Evolutionary conservation across 2,797 vertebrate genomes (phyloP).

Genomic region (Malacoraja senta): DNA sequence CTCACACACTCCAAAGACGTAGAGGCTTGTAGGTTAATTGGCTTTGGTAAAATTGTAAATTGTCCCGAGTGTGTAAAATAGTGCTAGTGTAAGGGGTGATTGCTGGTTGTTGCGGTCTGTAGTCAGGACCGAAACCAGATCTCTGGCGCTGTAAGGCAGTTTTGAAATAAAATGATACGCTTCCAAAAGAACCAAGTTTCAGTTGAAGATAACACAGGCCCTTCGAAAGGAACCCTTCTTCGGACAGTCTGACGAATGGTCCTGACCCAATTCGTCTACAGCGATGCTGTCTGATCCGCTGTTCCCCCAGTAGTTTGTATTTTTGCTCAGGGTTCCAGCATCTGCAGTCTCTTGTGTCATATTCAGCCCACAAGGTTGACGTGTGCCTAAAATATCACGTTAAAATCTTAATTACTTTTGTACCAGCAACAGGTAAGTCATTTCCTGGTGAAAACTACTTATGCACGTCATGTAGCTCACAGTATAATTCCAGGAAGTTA

Average conservation of each 20-base stretch:
- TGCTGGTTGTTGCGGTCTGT: too few species aligned
- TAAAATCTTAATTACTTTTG: not conserved
- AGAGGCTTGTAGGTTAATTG: too few species aligned
- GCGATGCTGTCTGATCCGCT: too few species aligned
- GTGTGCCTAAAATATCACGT: not conserved
- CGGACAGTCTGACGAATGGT: not conserved
- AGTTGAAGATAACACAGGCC: not conserved
- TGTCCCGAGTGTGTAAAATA: too few species aligned
- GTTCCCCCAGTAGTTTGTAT: too few species aligned
- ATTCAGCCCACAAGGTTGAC: not conserved
- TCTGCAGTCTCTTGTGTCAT: too few species aligned
- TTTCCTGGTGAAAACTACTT: not conserved
- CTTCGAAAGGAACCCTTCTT: not conserved
- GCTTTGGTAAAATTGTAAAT: too few species aligned
- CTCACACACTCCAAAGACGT: too few species aligned
- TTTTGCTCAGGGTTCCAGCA: too few species aligned
- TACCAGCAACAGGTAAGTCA: not conserved
- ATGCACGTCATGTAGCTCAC: not conserved
- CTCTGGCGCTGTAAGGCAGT: not conserved
- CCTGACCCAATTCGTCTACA: too few species aligned
- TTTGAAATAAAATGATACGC: not conserved
- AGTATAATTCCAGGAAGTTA: not conserved
- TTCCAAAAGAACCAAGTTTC: not conserved
- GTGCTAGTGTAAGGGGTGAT: too few species aligned
- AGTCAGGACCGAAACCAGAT: too few species aligned